Evolutionary conservation across 2,888 invertebrate species (phyloP).

Genomic region (Oligia latruncula): DNA sequence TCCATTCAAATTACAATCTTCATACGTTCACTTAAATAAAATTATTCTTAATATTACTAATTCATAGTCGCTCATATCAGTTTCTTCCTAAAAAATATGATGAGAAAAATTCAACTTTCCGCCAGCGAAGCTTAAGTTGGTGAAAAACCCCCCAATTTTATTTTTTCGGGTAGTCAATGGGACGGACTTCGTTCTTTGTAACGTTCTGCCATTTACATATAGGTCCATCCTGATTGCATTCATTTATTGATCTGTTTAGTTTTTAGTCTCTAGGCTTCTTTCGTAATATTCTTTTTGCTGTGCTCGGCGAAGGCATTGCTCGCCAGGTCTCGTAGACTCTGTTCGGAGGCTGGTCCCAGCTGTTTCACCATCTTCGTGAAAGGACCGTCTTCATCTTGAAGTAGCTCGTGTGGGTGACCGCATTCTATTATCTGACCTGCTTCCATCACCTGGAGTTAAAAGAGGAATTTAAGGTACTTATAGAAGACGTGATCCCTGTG

Average conservation of each 20-base stretch:
- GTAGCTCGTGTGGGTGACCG: slow-evolving; percentile 92
- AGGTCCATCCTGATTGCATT: background rate
- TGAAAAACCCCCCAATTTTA: background rate
- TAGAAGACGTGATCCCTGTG: background rate
- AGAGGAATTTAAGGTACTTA: background rate
- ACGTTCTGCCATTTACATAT: background rate
- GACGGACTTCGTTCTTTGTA: background rate
- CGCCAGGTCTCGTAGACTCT: slow-evolving; percentile 83
- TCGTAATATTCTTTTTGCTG: slow-evolving; percentile 64
- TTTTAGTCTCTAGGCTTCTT: slow-evolving; percentile 18
- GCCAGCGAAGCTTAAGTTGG: background rate
- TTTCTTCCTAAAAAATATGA: slow-evolving; percentile 11
- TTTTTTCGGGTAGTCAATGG: background rate
- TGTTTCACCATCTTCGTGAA: slow-evolving; percentile 92
- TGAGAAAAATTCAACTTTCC: background rate
- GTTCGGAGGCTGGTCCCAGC: slow-evolving; percentile 88
- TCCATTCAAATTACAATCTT: background rate
- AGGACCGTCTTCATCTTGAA: slow-evolving; percentile 89
- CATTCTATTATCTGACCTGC: slow-evolving; percentile 92
- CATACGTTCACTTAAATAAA: background rate
- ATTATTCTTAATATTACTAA: slow-evolving; percentile 8
- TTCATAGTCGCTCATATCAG: background rate
- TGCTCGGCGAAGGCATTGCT: slow-evolving; percentile 80
- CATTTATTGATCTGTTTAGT: background rate
- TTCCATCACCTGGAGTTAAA: slow-evolving; percentile 86